These are phyloP conservation scores for Calameuta filiformis DNA, from an alignment of 2,888 invertebrate genomes.

Conservation along the genomic window DNA sequence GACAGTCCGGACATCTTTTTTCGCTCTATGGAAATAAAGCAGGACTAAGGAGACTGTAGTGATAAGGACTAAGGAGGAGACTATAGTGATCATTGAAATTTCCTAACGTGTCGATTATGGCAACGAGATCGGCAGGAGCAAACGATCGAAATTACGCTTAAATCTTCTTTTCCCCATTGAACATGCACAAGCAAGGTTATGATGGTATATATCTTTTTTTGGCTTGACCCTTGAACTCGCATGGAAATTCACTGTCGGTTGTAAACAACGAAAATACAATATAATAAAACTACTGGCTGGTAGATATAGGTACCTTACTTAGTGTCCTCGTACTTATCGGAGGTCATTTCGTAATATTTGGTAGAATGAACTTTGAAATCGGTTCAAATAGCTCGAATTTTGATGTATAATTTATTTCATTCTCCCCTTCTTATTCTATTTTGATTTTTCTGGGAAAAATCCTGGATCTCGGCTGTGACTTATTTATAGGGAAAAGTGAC, in stretches of 20 bases:
- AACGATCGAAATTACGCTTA: conserved; percentile 22
- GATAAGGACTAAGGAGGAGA: no score
- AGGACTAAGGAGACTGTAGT: no score
- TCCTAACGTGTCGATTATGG: background rate
- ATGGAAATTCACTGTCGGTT: background rate
- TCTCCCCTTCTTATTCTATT: background rate
- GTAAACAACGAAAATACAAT: background rate
- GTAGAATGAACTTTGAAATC: background rate
- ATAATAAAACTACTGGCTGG: background rate
- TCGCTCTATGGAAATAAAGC: background rate
- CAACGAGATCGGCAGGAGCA: background rate
- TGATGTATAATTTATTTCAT: background rate
- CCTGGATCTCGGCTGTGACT: background rate
- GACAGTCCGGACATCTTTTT: background rate
- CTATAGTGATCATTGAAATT: background rate
- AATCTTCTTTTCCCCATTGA: conserved; percentile 27
- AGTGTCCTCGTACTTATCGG: background rate
- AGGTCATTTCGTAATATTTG: no score
- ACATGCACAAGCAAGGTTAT: conserved; percentile 13
- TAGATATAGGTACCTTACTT: background rate
- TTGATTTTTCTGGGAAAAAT: background rate
- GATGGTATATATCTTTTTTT: conserved; percentile 32
- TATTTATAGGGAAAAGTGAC: background rate
- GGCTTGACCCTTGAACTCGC: conserved; percentile 32
- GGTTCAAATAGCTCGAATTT: background rate